These are phyloP conservation scores for Mohoua ochrocephala DNA, from an alignment of 2,113 vertebrate species.

Conservation along the genomic window DNA sequence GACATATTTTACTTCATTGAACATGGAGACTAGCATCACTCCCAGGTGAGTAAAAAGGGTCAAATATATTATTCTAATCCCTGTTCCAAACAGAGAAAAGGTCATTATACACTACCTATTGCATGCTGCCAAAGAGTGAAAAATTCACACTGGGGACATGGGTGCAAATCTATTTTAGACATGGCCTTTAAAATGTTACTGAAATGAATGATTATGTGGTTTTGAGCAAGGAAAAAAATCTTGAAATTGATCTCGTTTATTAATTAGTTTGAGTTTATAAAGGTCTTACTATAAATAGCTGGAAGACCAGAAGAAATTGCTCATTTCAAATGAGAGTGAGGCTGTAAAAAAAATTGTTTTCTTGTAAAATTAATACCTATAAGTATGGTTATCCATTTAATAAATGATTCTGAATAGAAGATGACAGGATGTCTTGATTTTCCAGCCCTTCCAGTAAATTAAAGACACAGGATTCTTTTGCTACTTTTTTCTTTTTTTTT, in stretches of 20 bases:
- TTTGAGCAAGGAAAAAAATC: constrained; percentile 69
- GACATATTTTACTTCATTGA: constrained; percentile 82
- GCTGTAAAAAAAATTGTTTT: constrained; percentile 55
- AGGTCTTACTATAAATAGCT: constrained; percentile 79
- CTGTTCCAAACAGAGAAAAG: constrained; percentile 83
- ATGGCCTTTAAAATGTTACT: constrained; percentile 79
- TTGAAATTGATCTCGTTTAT: constrained; percentile 79
- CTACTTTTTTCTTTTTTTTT: not conserved
- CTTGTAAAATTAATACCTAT: constrained; percentile 47
- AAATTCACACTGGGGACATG: constrained; percentile 75
- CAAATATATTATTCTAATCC: constrained; percentile 85
- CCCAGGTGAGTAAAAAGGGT: constrained; percentile 78
- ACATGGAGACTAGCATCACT: constrained; percentile 75
- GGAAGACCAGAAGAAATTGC: constrained; percentile 63
- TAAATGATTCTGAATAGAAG: not conserved
- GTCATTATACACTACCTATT: constrained; percentile 75
- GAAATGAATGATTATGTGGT: constrained; percentile 79
- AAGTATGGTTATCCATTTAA: not conserved
- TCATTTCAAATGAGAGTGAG: constrained; percentile 61
- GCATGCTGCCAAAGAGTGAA: constrained; percentile 73
- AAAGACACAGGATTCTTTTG: not conserved
- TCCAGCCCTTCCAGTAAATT: not conserved
- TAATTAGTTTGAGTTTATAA: constrained; percentile 79
- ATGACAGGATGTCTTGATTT: not conserved
- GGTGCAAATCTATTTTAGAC: constrained; percentile 80